Evolutionary conservation across 2,888 invertebrate species (phyloP).

Genomic region (Autographa gamma): DNA sequence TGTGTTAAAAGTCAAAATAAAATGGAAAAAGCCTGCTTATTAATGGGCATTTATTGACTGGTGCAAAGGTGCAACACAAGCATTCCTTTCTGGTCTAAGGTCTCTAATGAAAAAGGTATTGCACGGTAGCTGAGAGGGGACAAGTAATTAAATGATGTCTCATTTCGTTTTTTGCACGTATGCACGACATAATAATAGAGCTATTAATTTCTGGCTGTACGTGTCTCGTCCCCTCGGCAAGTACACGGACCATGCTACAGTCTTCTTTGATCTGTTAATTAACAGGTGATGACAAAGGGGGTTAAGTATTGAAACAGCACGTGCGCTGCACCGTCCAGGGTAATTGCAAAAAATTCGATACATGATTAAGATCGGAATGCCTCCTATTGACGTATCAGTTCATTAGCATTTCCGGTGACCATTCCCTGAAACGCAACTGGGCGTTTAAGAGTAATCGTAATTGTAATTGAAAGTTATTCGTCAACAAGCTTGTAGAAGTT

Average conservation of each 20-base stretch:
- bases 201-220: background rate
- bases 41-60: background rate
- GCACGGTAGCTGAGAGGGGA: background rate
- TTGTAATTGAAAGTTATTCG: background rate
- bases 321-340: background rate
- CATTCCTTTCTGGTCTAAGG: background rate
- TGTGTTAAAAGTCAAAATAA: background rate
- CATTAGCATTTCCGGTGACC: no score
- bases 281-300: background rate
- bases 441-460: background rate
- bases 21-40: background rate
- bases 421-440: background rate
- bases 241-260: background rate
- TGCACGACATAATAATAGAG: background rate
- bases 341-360: background rate
- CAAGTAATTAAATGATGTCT: background rate
- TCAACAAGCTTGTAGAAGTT: background rate
- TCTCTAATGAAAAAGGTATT: background rate
- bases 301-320: background rate
- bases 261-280: conserved; percentile 4
- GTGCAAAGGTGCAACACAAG: background rate
- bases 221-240: background rate
- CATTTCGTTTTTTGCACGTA: background rate
- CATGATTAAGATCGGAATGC: background rate
- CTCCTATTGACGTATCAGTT: background rate